phyloP scores from a whole-genome alignment of 1,140 invertebrate genomes.

The Antheraea mylitta region DNA sequence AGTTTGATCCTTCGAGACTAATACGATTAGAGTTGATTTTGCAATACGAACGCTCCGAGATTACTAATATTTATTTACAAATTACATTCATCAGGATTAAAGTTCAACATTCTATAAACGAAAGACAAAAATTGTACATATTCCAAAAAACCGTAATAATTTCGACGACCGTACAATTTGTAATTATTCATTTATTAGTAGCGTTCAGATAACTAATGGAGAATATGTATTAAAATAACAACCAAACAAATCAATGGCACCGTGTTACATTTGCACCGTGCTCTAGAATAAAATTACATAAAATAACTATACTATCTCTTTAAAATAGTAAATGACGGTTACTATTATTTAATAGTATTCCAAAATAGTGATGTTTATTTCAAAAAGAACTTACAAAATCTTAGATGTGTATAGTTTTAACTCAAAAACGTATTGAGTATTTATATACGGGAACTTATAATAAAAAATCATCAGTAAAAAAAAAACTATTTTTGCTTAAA shows the following conservation, averaged over 20 bases:
- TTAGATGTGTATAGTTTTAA: background rate
- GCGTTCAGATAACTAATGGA: background rate
- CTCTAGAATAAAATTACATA: background rate
- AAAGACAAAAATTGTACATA: background rate
- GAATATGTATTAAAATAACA: background rate
- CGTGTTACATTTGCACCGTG: slow-evolving; percentile 1
- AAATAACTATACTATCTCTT: background rate
- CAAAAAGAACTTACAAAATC: too few relatives aligned
- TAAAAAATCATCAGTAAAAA: too few relatives aligned
- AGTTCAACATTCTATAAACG: background rate
- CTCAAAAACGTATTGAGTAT: background rate
- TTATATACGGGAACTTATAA: too few relatives aligned
- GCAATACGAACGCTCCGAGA: background rate
- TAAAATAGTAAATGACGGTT: background rate
- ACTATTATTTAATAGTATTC: background rate
- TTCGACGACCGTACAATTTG: background rate
- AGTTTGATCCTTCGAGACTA: too few relatives aligned
- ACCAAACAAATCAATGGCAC: background rate
- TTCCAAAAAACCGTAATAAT: background rate
- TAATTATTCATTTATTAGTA: background rate
- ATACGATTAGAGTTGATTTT: background rate
- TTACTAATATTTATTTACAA: background rate
- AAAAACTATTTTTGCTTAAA: too few relatives aligned
- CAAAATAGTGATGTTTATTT: background rate
- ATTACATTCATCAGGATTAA: background rate